Evolutionary conservation across 1,140 invertebrate genomes (phyloP).

Genomic region (Drosophila malerkotliana): DNA sequence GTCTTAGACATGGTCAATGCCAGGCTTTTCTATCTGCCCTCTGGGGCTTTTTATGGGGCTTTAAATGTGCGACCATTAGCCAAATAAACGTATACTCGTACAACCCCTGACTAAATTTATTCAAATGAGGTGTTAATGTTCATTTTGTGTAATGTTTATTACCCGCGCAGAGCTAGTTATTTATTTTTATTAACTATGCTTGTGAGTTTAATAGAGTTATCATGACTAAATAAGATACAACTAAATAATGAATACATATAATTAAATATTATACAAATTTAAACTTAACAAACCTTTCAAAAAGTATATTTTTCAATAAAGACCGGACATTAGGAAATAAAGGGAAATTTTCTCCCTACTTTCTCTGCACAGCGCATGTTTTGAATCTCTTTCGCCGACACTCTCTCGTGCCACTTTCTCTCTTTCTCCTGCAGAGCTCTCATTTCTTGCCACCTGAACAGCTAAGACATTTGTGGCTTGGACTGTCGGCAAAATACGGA

Average conservation of each 20-base stretch:
- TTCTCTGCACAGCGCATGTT: conserved; percentile 31
- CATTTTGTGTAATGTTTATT: conserved; percentile 26
- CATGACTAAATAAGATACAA: neutral
- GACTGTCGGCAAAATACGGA: conserved; percentile 38
- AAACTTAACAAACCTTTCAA: neutral
- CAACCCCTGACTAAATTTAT: conserved; percentile 51
- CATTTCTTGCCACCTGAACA: conserved; percentile 30
- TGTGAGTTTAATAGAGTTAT: neutral
- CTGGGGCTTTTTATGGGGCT: conserved; percentile 53
- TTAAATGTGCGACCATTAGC: conserved; percentile 69
- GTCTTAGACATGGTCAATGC: conserved; percentile 63
- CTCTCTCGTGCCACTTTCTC: neutral
- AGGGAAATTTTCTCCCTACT: conserved; percentile 22
- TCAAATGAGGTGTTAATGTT: conserved; percentile 72
- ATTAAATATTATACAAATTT: neutral
- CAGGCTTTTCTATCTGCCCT: conserved; percentile 32
- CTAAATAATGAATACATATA: neutral
- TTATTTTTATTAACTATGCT: neutral
- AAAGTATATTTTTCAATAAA: neutral
- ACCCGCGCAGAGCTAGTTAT: neutral
- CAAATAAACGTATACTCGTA: conserved; percentile 25
- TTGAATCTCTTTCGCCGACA: conserved; percentile 1
- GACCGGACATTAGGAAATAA: neutral
- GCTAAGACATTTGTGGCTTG: conserved; percentile 36
- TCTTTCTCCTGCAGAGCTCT: conserved; percentile 15